Evolutionary conservation across 2,888 invertebrate genomes (phyloP).

Genomic region (Ophonus ardosiacus): DNA sequence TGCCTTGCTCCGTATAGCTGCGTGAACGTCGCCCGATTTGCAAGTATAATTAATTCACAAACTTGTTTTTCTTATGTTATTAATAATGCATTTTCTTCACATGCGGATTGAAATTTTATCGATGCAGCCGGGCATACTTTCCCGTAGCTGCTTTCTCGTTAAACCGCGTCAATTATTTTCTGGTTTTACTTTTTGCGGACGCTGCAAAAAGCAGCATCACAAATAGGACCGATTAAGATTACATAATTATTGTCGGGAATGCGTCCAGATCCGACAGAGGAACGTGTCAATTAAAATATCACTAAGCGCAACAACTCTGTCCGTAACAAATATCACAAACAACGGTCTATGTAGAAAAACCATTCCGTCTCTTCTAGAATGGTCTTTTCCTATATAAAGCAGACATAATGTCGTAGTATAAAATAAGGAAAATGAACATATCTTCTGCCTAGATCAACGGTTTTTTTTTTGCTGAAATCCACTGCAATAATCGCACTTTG

Average conservation of each 20-base stretch:
- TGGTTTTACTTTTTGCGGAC: slow-evolving; percentile 56
- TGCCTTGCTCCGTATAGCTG: slow-evolving; percentile 24
- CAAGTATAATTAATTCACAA: slow-evolving; percentile 64
- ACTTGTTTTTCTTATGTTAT: slow-evolving; percentile 64
- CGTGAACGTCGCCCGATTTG: slow-evolving; percentile 53
- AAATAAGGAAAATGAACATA: no score
- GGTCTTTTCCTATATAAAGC: background rate
- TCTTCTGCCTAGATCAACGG: no score
- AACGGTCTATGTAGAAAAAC: background rate
- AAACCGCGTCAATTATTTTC: slow-evolving; percentile 61
- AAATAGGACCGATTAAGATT: slow-evolving; percentile 63
- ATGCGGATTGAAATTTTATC: slow-evolving; percentile 62
- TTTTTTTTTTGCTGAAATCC: no score
- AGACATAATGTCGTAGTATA: no score
- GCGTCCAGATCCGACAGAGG: slow-evolving; percentile 58
- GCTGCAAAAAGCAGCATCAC: slow-evolving; percentile 54
- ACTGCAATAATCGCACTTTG: no score
- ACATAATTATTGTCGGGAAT: slow-evolving; percentile 61
- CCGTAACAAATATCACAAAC: background rate
- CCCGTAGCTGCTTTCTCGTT: slow-evolving; percentile 57
- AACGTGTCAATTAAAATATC: slow-evolving; percentile 60
- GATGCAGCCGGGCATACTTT: slow-evolving; percentile 53
- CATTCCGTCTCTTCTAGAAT: background rate
- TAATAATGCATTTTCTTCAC: slow-evolving; percentile 64
- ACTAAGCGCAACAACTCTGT: background rate